Percentiles rank a stretch among this genome's conserved stretches.
Evolutionary conservation across 2,888 invertebrate species (phyloP).

Genomic region (Orchesellides sinensis): DNA sequence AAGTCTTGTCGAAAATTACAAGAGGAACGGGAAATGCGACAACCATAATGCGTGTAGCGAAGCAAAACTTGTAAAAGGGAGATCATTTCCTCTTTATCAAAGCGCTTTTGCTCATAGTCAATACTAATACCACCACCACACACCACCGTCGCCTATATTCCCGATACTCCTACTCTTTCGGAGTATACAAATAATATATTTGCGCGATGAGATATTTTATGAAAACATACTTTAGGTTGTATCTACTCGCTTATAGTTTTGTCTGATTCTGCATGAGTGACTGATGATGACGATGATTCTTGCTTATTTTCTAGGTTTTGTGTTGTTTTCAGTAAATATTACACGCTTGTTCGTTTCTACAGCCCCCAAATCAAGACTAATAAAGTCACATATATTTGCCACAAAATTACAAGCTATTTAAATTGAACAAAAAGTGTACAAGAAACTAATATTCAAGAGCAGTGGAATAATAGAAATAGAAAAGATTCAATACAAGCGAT

Average conservation of each 20-base stretch:
- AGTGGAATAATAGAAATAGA: too few species aligned
- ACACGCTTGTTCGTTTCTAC: not conserved
- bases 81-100: conserved; percentile 30
- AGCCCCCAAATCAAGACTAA: too few species aligned
- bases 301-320: not conserved
- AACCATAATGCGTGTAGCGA: conserved; percentile 26
- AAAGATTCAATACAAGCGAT: too few species aligned
- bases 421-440: too few species aligned
- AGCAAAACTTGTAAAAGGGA: conserved; percentile 21
- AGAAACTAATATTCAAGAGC: too few species aligned
- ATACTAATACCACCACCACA: too few species aligned
- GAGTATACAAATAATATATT: too few species aligned
- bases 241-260: not conserved
- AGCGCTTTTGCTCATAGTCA: not conserved
- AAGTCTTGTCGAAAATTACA: conserved; percentile 23
- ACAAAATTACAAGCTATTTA: too few species aligned
- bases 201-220: not conserved
- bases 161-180: too few species aligned
- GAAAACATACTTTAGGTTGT: not conserved
- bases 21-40: conserved; percentile 38
- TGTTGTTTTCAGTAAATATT: not conserved
- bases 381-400: too few species aligned
- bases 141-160: not conserved
- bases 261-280: conserved; percentile 11
- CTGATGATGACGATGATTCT: not conserved